A percentile compares a stretch with the other conserved stretches of the same genome.
Evolutionary conservation across 2,797 vertebrate species (phyloP).

Genomic region (Gallinago solitaria): DNA sequence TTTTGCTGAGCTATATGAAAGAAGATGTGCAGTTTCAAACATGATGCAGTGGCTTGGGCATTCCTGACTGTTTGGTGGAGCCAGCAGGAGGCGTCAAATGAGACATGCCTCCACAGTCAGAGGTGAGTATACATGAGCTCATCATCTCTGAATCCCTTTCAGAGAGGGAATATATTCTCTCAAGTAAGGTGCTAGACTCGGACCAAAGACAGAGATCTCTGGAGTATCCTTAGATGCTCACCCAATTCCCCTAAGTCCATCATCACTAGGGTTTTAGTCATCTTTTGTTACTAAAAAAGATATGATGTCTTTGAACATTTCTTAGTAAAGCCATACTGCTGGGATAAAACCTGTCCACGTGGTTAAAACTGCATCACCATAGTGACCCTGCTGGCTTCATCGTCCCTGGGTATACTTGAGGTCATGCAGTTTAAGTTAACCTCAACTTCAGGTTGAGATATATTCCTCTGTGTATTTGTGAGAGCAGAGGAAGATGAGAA

Average conservation of each 20-base stretch:
- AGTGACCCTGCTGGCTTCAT: neutral
- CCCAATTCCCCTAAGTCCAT: neutral
- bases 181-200: neutral
- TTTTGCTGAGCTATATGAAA: neutral
- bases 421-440: neutral
- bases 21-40: neutral
- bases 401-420: neutral
- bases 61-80: neutral
- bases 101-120: neutral
- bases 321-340: neutral
- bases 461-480: neutral
- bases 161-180: neutral
- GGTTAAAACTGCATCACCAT: neutral
- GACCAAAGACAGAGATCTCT: neutral
- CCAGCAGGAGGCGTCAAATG: neutral
- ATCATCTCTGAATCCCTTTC: neutral
- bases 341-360: neutral
- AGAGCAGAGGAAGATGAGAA: neutral
- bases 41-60: neutral
- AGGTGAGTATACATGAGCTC: neutral
- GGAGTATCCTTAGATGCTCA: neutral
- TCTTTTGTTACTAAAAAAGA: neutral
- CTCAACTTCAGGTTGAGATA: rapidly evolving
- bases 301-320: neutral
- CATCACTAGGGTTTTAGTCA: neutral